These are phyloP conservation scores for Trichomalopsis sarcophagae DNA, from an alignment of 1,140 invertebrate genomes.

Conservation along the genomic window DNA sequence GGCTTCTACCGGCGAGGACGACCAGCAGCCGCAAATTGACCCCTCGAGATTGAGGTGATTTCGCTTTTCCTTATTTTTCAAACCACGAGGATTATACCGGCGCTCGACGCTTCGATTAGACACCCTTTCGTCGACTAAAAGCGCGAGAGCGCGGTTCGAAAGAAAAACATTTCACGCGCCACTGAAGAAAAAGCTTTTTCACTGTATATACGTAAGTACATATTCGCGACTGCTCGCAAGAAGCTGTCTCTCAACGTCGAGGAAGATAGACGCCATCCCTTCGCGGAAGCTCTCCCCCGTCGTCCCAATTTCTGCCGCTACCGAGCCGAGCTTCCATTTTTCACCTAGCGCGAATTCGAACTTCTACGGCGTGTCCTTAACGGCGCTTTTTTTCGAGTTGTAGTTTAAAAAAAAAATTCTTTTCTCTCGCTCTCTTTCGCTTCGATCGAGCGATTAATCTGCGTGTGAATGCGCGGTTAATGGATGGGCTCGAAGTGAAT, in stretches of 20 bases:
- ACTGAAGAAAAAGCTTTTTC: neutral
- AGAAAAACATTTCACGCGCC: neutral
- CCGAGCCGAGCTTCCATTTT: no score
- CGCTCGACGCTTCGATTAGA: no score
- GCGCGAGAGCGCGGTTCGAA: neutral
- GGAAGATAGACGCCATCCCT: neutral
- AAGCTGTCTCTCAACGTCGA: neutral
- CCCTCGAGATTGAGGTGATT: constrained; percentile 10
- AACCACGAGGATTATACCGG: no score
- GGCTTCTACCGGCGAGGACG: constrained; percentile 56
- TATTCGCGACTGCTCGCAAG: neutral
- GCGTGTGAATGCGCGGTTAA: neutral
- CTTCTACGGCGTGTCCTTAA: no score
- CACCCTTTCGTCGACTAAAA: neutral
- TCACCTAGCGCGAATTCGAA: no score
- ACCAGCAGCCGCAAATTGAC: neutral
- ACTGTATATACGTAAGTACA: no score
- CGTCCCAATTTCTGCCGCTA: neutral
- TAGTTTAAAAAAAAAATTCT: no score
- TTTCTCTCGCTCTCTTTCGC: no score
- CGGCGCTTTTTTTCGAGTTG: no score
- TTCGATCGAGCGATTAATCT: neutral
- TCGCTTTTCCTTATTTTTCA: neutral
- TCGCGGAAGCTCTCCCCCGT: no score
- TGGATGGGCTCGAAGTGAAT: neutral